Evolutionary conservation across 2,113 vertebrate species (phyloP).

Genomic region (Zosterops hypoxanthus): DNA sequence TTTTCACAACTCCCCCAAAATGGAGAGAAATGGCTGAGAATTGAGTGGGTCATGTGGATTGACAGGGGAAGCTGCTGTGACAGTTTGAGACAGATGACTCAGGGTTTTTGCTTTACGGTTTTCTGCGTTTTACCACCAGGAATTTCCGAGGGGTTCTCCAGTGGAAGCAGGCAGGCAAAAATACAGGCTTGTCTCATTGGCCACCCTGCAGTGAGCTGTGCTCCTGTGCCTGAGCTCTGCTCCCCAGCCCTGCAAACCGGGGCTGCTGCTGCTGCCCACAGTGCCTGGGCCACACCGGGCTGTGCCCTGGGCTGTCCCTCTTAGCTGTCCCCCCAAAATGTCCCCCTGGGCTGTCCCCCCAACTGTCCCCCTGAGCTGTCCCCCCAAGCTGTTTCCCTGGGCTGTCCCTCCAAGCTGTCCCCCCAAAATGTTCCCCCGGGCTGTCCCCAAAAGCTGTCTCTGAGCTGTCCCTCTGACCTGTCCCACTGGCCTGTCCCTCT

Average conservation of each 20-base stretch:
- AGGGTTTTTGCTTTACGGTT: background rate
- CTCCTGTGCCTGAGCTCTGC: background rate
- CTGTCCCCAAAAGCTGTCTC: too few species aligned
- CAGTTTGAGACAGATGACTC: constrained; percentile 28
- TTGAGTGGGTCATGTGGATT: constrained; percentile 14
- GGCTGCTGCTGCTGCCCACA: fast-evolving
- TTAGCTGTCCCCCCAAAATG: background rate
- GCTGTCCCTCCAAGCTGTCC: too few species aligned
- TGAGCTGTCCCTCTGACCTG: background rate
- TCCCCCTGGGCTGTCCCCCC: too few species aligned
- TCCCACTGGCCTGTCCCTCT: too few species aligned
- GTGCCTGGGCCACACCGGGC: fast-evolving
- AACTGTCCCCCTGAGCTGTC: background rate
- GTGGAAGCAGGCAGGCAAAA: background rate
- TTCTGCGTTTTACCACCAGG: background rate
- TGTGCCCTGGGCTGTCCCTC: background rate
- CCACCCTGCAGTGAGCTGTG: background rate
- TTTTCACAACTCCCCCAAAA: constrained; percentile 37
- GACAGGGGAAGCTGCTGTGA: constrained; percentile 17
- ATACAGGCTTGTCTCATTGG: background rate
- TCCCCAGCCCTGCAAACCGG: background rate
- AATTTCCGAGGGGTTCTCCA: constrained; percentile 18
- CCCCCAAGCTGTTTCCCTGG: too few species aligned
- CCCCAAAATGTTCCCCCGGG: too few species aligned
- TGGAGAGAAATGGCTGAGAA: constrained; percentile 6